A percentile compares a stretch with the other conserved stretches of the same genome.
Conservation (phyloP, 2,797 vertebrate species). For the Betta splendens region DNA sequence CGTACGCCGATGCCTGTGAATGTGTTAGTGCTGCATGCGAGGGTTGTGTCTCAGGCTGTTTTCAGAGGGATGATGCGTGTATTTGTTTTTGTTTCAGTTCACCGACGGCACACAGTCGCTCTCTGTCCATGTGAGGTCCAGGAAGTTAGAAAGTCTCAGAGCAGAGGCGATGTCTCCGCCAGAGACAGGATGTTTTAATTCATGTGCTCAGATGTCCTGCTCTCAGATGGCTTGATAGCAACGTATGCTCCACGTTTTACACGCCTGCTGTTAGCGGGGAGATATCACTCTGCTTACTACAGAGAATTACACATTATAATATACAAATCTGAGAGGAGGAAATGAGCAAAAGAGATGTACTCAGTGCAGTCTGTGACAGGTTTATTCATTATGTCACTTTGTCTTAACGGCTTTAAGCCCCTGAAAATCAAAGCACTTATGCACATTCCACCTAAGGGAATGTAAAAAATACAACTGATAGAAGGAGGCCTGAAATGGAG, state of each 20-base stretch:
- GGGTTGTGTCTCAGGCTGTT: slow-evolving; percentile 23
- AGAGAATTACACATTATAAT: no score
- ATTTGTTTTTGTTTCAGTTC: slow-evolving; percentile 55
- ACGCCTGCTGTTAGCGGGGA: not conserved
- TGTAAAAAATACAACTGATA: no score
- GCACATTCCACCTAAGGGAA: no score
- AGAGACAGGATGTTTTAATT: slow-evolving; percentile 26
- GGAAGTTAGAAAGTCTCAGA: slow-evolving; percentile 49
- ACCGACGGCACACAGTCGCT: slow-evolving; percentile 54
- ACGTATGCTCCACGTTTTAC: slow-evolving; percentile 8
- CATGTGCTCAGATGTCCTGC: slow-evolving; percentile 37
- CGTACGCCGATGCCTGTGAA: slow-evolving; percentile 7
- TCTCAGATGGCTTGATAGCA: slow-evolving; percentile 15
- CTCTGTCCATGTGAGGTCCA: slow-evolving; percentile 51
- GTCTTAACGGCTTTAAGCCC: no score
- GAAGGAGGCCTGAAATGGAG: no score
- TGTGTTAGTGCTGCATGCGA: slow-evolving; percentile 8
- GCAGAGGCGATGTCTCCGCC: slow-evolving; percentile 37
- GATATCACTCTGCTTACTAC: not conserved
- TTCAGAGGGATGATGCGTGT: slow-evolving; percentile 26
- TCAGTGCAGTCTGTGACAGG: no score
- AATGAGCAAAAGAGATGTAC: no score
- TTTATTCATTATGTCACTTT: no score
- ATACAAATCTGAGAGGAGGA: no score
- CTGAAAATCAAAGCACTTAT: no score